Base-by-base conservation (phyloP, 2,888 invertebrate genomes). In the Acleris sparsana region DNA sequence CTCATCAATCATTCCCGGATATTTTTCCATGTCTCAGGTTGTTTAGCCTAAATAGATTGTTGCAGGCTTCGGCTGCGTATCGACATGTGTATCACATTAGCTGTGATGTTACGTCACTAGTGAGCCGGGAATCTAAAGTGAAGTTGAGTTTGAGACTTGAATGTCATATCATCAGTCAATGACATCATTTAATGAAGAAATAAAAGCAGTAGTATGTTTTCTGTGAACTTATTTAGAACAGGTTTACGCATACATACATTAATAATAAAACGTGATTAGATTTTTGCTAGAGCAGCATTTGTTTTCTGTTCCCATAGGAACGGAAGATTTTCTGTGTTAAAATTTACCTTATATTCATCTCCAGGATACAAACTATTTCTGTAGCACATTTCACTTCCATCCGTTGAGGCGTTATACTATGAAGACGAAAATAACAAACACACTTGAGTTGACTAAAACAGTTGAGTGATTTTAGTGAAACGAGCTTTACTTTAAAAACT, bases 1-100 rank as follows among this genome's bases (percentile, higher is more conserved):
- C 86, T 91, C 92, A 92, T 92, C 92, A 89, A 92, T 92, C 92
- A 92, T 92, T 88, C 81, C 85, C 84, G 87, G 87, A 91, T 92
- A 92, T 92, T 92, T 92, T 92, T 91, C 89, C 90, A 83, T 91
- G 89, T 92, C 87, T 87, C 86, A 85, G 87, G 87, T 89, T 92
- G 88, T 90, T 92, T 89, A 88, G 87, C 82, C 86, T 89, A 88
- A 88, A 90, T 89, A 90, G 84, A 90, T 90, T 88, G 90, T 89
- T 85, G 86, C 86, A 80, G 79, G 80, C 78, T 80, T 84, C 72
- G 78, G 83, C 80, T 78, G 83, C 80, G 82, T 83, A 84, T 80
- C 78, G 81, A 82, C 84, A 84, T 83, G 81, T 85, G 84, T 86
- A 85, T 86, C 83, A 80, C 82, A 83, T 89, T 86, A 86, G 80